Evolutionary conservation across 2,113 vertebrate species (phyloP), one percentile per base, ranked within the genome.

Genomic region (Albula glossodonta): DNA sequence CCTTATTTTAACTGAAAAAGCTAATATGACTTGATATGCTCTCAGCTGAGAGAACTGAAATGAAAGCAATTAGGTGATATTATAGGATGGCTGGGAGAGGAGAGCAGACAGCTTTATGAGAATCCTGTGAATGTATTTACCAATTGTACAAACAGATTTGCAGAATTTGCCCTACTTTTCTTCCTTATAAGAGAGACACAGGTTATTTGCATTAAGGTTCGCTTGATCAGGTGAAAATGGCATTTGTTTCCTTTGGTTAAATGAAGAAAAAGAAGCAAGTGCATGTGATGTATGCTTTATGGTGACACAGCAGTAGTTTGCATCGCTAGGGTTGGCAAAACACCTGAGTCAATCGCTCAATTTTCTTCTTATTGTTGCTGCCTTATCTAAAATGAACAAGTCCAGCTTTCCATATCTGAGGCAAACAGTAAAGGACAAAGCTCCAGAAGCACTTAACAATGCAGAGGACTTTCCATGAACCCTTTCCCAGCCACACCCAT

Each of bases 1-100:
- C 78, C 78, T 79, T 79, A 79, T 79, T 79, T 79, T 50, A 79
- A 79, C 49, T 79, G 78, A 79, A 79, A 79, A 13, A 8, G 31
- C 49, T 5, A 78, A 78, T 79, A 17, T 50, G 11, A 79, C 49
- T 31, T 50, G 31, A 6, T 3, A 79, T 19, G 22, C 66, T 70
- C 66, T 22, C 66, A 70, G 17, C 22, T 12, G 22, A 70, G 17
- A 19, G 66, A 17, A 79, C 4, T 49, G 41, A 49, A 48, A 49
- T 48, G 2, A 9, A 78, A 78, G 77, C 77, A 78, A n/a, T 48
- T 50, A 79, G 41, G 41, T 79, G 49, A 79, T 48, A 49, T 79
- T 79, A 79, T 79, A 2, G 22, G 31, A 79, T 17, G 12, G 12
- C 41, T 31, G 48, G 48, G 78, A 79, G 41, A 48, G 8, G 41